Percentiles rank a stretch among this genome's conserved stretches.
phyloP scores from a whole-genome alignment of 2,888 invertebrate genomes.

The Cheilosia soror region DNA sequence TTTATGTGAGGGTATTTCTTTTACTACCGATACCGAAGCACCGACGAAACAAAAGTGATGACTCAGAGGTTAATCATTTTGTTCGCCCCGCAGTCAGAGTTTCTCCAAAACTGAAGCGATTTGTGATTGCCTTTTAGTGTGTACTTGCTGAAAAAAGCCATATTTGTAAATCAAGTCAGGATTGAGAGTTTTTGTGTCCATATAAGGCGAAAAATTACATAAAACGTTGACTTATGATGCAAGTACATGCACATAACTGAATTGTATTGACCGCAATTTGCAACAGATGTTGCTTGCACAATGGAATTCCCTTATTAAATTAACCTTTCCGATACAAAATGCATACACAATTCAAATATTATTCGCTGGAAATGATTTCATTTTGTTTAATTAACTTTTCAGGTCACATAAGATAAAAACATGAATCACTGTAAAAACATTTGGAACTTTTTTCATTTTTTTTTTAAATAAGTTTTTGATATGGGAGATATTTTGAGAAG shows the following conservation, averaged over 20 bases:
- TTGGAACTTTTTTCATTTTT: background rate
- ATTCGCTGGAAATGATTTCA: background rate
- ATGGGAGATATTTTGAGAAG: background rate
- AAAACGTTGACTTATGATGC: background rate
- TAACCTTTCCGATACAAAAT: background rate
- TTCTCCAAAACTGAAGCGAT: conserved; percentile 43
- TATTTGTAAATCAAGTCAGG: conserved; percentile 43
- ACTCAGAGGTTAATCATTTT: conserved; percentile 64
- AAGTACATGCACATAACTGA: conserved; percentile 5
- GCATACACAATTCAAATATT: background rate
- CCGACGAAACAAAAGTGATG: conserved; percentile 28
- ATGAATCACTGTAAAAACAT: conserved; percentile 59
- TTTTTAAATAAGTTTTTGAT: background rate
- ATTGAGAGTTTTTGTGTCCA: conserved; percentile 55
- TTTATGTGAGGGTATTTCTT: conserved; percentile 28
- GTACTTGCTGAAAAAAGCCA: conserved; percentile 46
- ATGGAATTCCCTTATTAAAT: conserved; percentile 4
- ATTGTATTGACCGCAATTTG: conserved; percentile 59
- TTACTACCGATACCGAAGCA: conserved; percentile 21
- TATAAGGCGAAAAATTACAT: conserved; percentile 45
- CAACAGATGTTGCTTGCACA: conserved; percentile 58
- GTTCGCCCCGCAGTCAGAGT: conserved; percentile 6
- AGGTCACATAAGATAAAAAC: conserved; percentile 53
- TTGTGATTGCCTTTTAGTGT: conserved; percentile 4
- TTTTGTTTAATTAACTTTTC: conserved; percentile 24